A percentile compares a stretch with the other conserved stretches of the same genome.
These are phyloP conservation scores for Rhagonycha lutea DNA, from an alignment of 2,888 invertebrate species.

Conservation along the genomic window DNA sequence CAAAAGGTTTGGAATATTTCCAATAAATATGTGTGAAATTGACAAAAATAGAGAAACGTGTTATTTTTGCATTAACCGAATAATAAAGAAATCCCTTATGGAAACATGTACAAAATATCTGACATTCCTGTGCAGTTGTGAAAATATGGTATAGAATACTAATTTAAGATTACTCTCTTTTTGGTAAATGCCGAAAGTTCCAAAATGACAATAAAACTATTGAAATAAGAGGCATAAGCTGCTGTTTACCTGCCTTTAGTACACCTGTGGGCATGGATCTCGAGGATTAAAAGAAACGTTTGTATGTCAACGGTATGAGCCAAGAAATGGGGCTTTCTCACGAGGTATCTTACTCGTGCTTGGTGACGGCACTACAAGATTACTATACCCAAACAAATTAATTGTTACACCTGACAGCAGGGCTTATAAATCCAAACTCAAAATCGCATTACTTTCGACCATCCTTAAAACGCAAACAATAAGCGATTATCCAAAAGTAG, in stretches of 20 bases:
- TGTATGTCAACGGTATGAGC: constrained; percentile 14
- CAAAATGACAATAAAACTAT: constrained; percentile 19
- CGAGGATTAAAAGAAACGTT: constrained; percentile 17
- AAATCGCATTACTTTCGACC: not conserved
- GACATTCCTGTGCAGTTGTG: constrained; percentile 13
- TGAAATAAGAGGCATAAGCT: constrained; percentile 2
- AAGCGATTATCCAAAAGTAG: not conserved
- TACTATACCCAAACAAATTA: constrained; percentile 26
- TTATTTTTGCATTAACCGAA: constrained; percentile 24
- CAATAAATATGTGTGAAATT: not conserved
- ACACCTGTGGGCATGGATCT: constrained; percentile 28
- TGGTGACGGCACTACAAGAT: constrained; percentile 25
- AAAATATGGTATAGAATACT: constrained; percentile 26
- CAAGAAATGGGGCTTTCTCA: constrained; percentile 27
- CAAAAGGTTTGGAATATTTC: not conserved
- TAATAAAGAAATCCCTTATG: constrained; percentile 16
- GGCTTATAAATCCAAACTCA: constrained; percentile 9
- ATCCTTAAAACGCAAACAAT: not conserved
- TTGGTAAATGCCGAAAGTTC: constrained; percentile 22
- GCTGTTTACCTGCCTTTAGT: constrained; percentile 26
- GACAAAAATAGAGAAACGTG: not conserved
- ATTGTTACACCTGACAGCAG: constrained; percentile 28
- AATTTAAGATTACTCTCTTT: constrained; percentile 29
- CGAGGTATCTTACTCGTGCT: constrained; percentile 24
- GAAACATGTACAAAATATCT: constrained; percentile 9